Conservation (phyloP, 2,888 invertebrate genomes). For the Heliconius aoede region DNA sequence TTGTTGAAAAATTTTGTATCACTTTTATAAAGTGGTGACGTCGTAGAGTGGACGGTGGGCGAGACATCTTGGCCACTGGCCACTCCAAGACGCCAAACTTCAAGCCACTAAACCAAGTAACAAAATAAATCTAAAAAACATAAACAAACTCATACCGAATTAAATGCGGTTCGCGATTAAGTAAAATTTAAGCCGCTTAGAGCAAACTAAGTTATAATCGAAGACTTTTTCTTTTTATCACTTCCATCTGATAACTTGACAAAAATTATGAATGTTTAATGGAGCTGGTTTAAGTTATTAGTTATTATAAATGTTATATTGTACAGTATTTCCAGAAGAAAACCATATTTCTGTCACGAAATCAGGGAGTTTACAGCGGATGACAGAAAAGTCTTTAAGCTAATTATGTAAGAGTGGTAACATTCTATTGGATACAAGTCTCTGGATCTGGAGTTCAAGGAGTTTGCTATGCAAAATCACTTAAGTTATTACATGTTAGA, state of each 20-base stretch:
- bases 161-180: conserved; percentile 69
- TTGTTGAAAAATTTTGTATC: conserved; percentile 49
- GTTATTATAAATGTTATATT: neutral
- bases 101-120: conserved; percentile 51
- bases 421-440: conserved; percentile 64
- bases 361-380: conserved; percentile 39
- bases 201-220: conserved; percentile 57
- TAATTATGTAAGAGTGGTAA: conserved; percentile 51
- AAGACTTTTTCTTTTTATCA: conserved; percentile 34
- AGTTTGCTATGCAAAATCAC: conserved; percentile 75
- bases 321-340: neutral
- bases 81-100: conserved; percentile 36
- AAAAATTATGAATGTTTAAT: conserved; percentile 46
- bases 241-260: conserved; percentile 43
- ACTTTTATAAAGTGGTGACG: conserved; percentile 62
- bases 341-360: conserved; percentile 36
- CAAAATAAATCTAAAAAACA: conserved; percentile 70
- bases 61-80: conserved; percentile 18
- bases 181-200: conserved; percentile 73
- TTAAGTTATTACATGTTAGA: conserved; percentile 55
- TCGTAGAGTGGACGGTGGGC: conserved; percentile 43
- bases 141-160: conserved; percentile 67
- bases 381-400: conserved; percentile 26
- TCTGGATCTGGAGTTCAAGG: conserved; percentile 55
- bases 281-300: neutral